Conservation (phyloP, 2,113 vertebrate species). For the Plotosus lineatus region DNA sequence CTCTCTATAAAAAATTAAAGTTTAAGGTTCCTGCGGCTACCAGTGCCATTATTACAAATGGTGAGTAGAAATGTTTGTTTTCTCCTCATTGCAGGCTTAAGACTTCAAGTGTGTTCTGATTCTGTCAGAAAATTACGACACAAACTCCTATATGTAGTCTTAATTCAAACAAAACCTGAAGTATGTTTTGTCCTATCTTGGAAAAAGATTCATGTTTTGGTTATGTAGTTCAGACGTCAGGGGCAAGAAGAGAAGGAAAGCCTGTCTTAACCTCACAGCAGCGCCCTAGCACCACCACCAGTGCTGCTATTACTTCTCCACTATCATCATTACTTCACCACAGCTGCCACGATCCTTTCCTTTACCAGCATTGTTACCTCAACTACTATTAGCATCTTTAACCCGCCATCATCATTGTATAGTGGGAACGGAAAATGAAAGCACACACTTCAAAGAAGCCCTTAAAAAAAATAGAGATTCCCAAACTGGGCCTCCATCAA, state of each 20-base stretch:
- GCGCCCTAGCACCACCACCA: background rate
- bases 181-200: background rate
- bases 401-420: background rate
- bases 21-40: conserved; percentile 77
- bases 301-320: background rate
- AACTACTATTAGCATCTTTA: no score
- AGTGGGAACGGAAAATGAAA: no score
- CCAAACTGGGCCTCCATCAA: no score
- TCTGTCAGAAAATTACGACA: background rate
- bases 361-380: background rate
- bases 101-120: background rate
- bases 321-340: background rate
- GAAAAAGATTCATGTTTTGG: background rate
- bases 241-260: no score
- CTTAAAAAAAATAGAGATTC: no score
- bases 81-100: background rate
- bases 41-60: conserved; percentile 78
- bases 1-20: conserved; percentile 59
- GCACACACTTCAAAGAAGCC: no score
- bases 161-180: background rate
- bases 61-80: conserved; percentile 59
- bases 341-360: background rate
- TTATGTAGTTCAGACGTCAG: background rate
- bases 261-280: background rate
- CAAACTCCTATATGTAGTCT: background rate